A percentile compares a stretch with the other conserved stretches of the same genome.
Evolutionary conservation across 2,113 vertebrate species (phyloP).

Genomic region (Poeciliopsis turrubarensis): DNA sequence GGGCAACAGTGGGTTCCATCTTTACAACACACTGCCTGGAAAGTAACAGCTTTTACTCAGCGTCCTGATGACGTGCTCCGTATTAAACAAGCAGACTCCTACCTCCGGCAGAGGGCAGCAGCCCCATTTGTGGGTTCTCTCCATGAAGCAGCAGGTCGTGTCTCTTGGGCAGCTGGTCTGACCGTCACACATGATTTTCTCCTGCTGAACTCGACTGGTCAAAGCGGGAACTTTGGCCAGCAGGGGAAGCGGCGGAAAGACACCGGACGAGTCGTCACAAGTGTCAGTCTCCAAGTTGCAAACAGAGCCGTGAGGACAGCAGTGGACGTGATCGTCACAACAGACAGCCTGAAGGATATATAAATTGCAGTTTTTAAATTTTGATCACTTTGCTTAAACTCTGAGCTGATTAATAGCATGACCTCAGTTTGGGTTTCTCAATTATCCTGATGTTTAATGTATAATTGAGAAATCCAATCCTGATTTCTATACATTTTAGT

Average conservation of each 20-base stretch:
- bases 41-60: not conserved
- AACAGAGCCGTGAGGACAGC: constrained; percentile 78
- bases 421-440: not conserved
- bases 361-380: not conserved
- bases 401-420: not conserved
- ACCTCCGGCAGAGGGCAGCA: constrained; percentile 82
- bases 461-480: no score
- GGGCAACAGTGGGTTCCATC: constrained; percentile 82
- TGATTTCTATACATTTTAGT: no score
- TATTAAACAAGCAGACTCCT: not conserved
- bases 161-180: constrained; percentile 76
- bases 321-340: constrained; percentile 78
- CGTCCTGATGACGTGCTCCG: not conserved
- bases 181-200: constrained; percentile 66
- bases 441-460: not conserved
- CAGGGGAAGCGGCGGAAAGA: constrained; percentile 20
- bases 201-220: not conserved
- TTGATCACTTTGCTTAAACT: not conserved
- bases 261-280: constrained; percentile 56
- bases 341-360: constrained; percentile 76
- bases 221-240: constrained; percentile 43
- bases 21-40: constrained; percentile 76
- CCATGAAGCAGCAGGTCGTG: constrained; percentile 81
- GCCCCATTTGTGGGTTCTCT: constrained; percentile 67
- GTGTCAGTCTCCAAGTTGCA: constrained; percentile 73